A percentile compares a stretch with the other conserved stretches of the same genome.
phyloP scores from a whole-genome alignment of 2,113 vertebrate genomes.

The Helogale parvula region DNA sequence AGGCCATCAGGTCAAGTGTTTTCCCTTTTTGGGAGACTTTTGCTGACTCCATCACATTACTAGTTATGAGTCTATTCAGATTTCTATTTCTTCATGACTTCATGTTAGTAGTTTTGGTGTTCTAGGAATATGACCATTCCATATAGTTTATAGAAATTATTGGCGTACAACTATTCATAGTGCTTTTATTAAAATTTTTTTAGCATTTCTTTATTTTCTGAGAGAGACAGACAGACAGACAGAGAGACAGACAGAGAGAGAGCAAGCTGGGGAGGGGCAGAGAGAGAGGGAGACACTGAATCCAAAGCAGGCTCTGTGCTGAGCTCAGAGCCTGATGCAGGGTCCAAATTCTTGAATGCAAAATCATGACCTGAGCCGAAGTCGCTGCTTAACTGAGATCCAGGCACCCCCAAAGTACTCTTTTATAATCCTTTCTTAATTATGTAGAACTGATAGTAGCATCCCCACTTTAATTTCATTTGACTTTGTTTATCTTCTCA shows the following conservation, averaged over 20 bases:
- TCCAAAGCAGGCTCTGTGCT: too few relatives aligned
- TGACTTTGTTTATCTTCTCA: background rate
- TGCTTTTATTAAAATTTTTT: background rate
- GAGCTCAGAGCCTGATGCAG: too few relatives aligned
- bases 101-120: background rate
- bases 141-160: background rate
- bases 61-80: background rate
- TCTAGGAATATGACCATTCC: background rate
- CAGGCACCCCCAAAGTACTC: too few relatives aligned
- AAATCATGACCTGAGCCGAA: too few relatives aligned
- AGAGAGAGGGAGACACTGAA: too few relatives aligned
- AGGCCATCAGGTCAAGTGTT: background rate
- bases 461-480: background rate
- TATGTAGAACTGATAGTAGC: background rate
- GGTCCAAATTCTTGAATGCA: too few relatives aligned
- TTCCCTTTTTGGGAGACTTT: background rate
- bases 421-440: background rate
- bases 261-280: too few relatives aligned
- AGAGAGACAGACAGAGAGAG: too few relatives aligned
- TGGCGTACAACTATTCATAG: background rate
- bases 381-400: too few relatives aligned
- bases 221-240: too few relatives aligned
- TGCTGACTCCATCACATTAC: background rate
- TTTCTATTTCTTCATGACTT: background rate
- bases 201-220: too few relatives aligned